Conservation (phyloP, 2,888 invertebrate species). For the Eristalis tenax region DNA sequence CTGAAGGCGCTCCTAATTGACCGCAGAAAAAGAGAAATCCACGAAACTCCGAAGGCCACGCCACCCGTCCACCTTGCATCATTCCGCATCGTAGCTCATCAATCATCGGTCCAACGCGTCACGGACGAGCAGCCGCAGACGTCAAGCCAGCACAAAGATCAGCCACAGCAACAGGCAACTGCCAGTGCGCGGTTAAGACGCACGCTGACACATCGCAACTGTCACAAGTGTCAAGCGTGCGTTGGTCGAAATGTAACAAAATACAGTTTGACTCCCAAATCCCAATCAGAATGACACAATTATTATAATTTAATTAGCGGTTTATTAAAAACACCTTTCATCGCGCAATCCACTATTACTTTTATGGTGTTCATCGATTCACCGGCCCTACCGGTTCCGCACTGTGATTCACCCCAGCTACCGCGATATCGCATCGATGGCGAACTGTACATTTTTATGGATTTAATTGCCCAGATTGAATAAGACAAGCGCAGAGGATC, state of each 20-base stretch:
- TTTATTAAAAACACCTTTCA: conserved; percentile 64
- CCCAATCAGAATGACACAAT: conserved; percentile 65
- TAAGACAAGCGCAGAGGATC: conserved; percentile 22
- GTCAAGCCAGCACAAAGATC: not conserved
- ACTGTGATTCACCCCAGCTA: conserved; percentile 2
- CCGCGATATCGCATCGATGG: conserved; percentile 19
- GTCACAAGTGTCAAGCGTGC: not conserved
- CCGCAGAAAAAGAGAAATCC: not conserved
- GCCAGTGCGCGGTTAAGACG: no score
- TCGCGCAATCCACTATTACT: conserved; percentile 63
- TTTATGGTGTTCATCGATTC: conserved; percentile 52
- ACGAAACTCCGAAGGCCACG: not conserved
- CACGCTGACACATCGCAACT: not conserved
- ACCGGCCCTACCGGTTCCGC: not conserved
- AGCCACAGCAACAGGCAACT: not conserved
- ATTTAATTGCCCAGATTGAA: conserved; percentile 66
- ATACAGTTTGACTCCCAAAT: conserved; percentile 40
- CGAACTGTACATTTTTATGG: conserved; percentile 66
- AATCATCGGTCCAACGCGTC: not conserved
- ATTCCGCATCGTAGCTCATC: not conserved
- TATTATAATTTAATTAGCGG: conserved; percentile 67
- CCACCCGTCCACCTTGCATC: not conserved
- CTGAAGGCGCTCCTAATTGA: not conserved
- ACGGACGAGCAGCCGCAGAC: not conserved
- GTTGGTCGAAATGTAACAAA: conserved; percentile 35